Conservation (phyloP, 2,113 vertebrate species). For the Semicossyphus pulcher region DNA sequence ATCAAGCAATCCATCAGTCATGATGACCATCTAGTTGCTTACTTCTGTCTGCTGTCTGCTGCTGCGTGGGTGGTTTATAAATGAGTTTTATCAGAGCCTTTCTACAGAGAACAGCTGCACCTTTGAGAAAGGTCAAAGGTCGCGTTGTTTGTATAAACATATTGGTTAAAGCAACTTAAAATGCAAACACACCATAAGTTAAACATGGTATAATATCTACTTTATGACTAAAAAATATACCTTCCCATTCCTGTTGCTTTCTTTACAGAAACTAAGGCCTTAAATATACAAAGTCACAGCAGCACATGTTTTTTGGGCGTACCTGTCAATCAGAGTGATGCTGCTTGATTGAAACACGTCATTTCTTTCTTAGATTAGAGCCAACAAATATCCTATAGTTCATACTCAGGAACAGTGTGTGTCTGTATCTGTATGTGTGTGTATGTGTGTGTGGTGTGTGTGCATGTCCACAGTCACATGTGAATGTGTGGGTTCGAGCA, state of each 20-base stretch:
- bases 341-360: too few species aligned
- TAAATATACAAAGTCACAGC: conserved; percentile 39
- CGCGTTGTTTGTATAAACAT: too few species aligned
- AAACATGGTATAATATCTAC: not conserved
- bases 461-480: conserved; percentile 16
- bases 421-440: conserved; percentile 26
- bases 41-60: too few species aligned
- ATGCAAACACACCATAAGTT: not conserved
- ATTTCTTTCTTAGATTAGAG: conserved; percentile 56
- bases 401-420: conserved; percentile 78
- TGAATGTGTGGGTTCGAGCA: conserved; percentile 63
- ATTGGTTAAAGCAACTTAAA: conserved; percentile 4
- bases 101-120: too few species aligned
- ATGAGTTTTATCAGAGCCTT: too few species aligned
- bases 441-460: conserved; percentile 24
- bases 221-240: not conserved
- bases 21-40: too few species aligned
- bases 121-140: too few species aligned
- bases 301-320: too few species aligned
- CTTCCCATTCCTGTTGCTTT: conserved; percentile 20
- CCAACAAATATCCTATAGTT: conserved; percentile 62
- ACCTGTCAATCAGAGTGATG: too few species aligned
- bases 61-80: too few species aligned
- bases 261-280: conserved; percentile 54
- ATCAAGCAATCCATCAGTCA: too few species aligned